These are phyloP conservation scores for Rhabdomys dilectus DNA, from an alignment of 2,113 vertebrate species.

Conservation along the genomic window DNA sequence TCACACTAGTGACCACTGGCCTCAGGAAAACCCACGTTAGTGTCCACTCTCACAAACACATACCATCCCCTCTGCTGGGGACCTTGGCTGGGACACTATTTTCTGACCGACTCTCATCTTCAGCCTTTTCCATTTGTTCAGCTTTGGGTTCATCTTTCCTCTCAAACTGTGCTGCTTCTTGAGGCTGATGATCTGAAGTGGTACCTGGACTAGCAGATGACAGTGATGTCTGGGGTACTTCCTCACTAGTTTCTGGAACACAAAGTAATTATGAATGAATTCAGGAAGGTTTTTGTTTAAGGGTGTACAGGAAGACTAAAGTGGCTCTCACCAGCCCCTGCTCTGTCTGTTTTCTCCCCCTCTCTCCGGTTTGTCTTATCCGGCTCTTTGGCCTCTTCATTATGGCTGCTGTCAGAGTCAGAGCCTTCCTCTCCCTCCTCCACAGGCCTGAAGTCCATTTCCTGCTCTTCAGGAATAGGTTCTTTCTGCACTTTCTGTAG, in stretches of 20 bases:
- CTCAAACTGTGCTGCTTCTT: constrained; percentile 85
- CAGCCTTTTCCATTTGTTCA: constrained; percentile 85
- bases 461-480: constrained; percentile 97
- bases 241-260: constrained; percentile 87
- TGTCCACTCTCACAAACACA: constrained; percentile 35
- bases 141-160: constrained; percentile 84
- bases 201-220: constrained; percentile 84
- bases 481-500: constrained; percentile 96
- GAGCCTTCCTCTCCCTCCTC: constrained; percentile 94
- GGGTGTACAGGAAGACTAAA: constrained; percentile 14
- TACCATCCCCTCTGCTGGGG: constrained; percentile 87
- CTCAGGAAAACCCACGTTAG: not conserved
- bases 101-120: constrained; percentile 84
- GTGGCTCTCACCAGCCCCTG: constrained; percentile 77
- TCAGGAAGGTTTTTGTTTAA: not conserved
- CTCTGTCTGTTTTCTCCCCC: constrained; percentile 85
- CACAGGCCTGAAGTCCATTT: constrained; percentile 95
- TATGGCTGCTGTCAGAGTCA: constrained; percentile 93
- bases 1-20: not conserved
- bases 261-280: constrained; percentile 66
- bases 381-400: constrained; percentile 94
- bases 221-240: constrained; percentile 81
- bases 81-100: constrained; percentile 81
- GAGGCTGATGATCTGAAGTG: constrained; percentile 84
- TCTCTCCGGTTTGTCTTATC: constrained; percentile 89